Evolutionary conservation across 2,113 vertebrate species (phyloP).

Genomic region (Takifugu bimaculatus): DNA sequence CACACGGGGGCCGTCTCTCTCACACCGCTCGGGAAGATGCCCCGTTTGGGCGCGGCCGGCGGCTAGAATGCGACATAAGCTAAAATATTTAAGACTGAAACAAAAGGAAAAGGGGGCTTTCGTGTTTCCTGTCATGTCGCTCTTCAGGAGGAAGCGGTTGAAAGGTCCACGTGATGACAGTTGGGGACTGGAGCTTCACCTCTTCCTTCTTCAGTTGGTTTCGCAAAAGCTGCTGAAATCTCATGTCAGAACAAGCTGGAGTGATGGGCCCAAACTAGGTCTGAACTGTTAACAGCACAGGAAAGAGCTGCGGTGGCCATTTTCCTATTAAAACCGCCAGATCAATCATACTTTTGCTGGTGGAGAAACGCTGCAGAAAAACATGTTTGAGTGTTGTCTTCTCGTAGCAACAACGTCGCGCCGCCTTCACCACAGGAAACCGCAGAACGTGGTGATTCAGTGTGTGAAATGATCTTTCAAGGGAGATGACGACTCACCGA

Average conservation of each 20-base stretch:
- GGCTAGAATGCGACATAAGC: neutral
- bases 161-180: conserved; percentile 19
- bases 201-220: conserved; percentile 3
- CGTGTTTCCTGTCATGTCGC: neutral
- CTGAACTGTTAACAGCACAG: neutral
- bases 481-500: conserved; percentile 23
- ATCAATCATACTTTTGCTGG: conserved; percentile 8
- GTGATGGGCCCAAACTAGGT: neutral
- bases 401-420: conserved; percentile 59
- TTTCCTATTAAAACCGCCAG: conserved; percentile 10
- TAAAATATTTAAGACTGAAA: conserved; percentile 1
- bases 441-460: conserved; percentile 52
- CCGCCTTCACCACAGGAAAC: conserved; percentile 63
- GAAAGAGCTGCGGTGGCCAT: neutral
- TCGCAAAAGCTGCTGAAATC: neutral
- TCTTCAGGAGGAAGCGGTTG: neutral
- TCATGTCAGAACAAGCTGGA: neutral
- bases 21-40: conserved; percentile 31
- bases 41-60: conserved; percentile 8
- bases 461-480: conserved; percentile 50
- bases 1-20: conserved; percentile 13
- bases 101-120: conserved; percentile 1
- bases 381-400: conserved; percentile 42
- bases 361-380: conserved; percentile 16
- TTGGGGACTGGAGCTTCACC: conserved; percentile 1